A percentile compares a stretch with the other conserved stretches of the same genome.
Conservation (phyloP, 64 coral and sea anemone genomes). For the Catalaphyllia jardinei region DNA sequence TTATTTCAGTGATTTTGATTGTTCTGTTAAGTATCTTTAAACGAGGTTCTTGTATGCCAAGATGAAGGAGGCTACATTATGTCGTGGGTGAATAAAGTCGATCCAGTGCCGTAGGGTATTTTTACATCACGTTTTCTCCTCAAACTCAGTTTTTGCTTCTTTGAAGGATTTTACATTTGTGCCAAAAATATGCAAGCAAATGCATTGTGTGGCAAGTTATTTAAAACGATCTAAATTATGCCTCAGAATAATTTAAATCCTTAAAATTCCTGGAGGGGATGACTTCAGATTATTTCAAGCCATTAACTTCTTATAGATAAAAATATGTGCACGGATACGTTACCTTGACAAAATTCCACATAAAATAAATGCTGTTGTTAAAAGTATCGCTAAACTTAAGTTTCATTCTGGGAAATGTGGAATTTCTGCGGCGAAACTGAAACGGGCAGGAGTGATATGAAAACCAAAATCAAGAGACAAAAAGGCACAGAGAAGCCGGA, state of each 20-base stretch:
- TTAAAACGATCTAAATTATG: neutral
- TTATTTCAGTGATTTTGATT: constrained; percentile 4
- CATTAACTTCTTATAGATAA: constrained; percentile 22
- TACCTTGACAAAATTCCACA: neutral
- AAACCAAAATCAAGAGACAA: neutral
- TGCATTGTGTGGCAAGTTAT: neutral
- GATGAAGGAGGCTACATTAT: neutral
- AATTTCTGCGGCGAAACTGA: neutral
- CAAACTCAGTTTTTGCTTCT: neutral
- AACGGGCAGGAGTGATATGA: neutral
- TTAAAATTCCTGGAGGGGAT: constrained; percentile 13
- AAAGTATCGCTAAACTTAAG: neutral
- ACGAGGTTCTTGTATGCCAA: neutral
- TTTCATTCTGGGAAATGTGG: neutral
- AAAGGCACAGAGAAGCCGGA: neutral
- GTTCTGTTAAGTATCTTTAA: constrained; percentile 9
- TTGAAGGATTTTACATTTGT: neutral
- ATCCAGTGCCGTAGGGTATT: too few species aligned
- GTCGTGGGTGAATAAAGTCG: too few species aligned
- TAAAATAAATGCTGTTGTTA: neutral
- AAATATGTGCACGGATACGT: constrained; percentile 8
- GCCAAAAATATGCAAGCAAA: neutral
- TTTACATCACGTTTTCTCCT: neutral
- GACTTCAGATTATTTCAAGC: constrained; percentile 32
- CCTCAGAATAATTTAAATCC: neutral